A percentile compares a stretch with the other conserved stretches of the same genome.
phyloP scores from a whole-genome alignment of 2,888 invertebrate genomes.

The Phortica magna region DNA sequence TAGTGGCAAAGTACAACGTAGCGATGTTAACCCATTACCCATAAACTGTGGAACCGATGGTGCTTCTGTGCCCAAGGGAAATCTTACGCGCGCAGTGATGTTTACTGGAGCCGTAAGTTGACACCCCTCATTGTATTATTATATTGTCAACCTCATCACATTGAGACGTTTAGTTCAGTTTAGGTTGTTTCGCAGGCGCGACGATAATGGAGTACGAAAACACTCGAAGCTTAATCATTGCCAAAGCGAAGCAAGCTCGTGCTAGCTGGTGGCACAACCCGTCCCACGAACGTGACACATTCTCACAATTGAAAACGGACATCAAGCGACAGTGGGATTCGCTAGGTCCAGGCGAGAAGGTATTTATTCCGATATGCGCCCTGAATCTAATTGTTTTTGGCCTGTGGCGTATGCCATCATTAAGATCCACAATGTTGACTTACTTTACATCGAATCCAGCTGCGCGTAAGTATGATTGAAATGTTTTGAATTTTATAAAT shows the following conservation, averaged over 20 bases:
- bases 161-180: slow-evolving; percentile 79
- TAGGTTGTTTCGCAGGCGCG: slow-evolving; percentile 85
- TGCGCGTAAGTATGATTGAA: slow-evolving; percentile 81
- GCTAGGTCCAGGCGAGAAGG: slow-evolving; percentile 85
- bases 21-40: slow-evolving; percentile 47
- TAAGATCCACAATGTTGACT: slow-evolving; percentile 86
- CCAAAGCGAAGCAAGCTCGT: slow-evolving; percentile 78
- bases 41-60: slow-evolving; percentile 48
- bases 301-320: slow-evolving; percentile 65
- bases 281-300: slow-evolving; percentile 53
- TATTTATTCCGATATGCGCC: slow-evolving; percentile 89
- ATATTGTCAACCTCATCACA: not conserved
- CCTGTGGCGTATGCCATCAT: slow-evolving; percentile 87
- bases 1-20: slow-evolving; percentile 41
- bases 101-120: slow-evolving; percentile 73
- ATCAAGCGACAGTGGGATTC: slow-evolving; percentile 82
- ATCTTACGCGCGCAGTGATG: slow-evolving; percentile 69
- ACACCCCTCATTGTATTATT: not conserved
- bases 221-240: slow-evolving; percentile 69
- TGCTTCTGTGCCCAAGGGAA: slow-evolving; percentile 62
- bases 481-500: not conserved
- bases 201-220: slow-evolving; percentile 94
- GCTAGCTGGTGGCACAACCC: slow-evolving; percentile 64
- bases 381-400: slow-evolving; percentile 88
- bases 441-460: slow-evolving; percentile 92